These are phyloP conservation scores for Gambelia wislizenii DNA, from an alignment of 2,797 vertebrate genomes.

Conservation along the genomic window DNA sequence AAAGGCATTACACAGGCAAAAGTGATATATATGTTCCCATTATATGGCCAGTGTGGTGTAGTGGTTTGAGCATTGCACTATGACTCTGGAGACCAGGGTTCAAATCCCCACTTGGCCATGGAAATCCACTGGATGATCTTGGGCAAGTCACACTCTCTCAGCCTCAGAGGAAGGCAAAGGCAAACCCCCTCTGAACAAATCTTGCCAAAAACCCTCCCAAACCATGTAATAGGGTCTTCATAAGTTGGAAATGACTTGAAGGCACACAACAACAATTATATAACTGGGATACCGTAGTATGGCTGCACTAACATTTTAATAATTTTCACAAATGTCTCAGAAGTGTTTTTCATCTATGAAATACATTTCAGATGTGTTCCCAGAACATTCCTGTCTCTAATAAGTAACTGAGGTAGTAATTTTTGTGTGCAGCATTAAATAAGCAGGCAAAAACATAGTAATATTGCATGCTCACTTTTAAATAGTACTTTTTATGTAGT, in stretches of 20 bases:
- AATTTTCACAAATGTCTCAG: too few species aligned
- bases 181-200: too few species aligned
- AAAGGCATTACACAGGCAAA: not conserved
- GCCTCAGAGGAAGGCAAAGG: too few species aligned
- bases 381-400: not conserved
- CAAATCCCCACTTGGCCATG: too few species aligned
- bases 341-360: too few species aligned
- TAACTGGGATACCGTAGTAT: not conserved
- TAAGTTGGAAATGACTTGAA: too few species aligned
- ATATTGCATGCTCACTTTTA: not conserved
- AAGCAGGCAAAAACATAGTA: not conserved
- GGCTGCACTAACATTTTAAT: slow-evolving; percentile 9
- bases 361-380: not conserved
- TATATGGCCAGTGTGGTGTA: not conserved
- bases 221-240: too few species aligned
- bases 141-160: too few species aligned
- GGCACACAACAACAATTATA: not conserved
- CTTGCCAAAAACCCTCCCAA: too few species aligned
- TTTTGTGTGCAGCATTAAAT: not conserved
- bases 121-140: too few species aligned
- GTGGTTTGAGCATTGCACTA: too few species aligned
- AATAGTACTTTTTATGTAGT: not conserved
- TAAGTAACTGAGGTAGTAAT: not conserved
- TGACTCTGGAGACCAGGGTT: too few species aligned
- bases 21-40: slow-evolving; percentile 21